Conservation (phyloP, 1,140 invertebrate species). For the Nautilus pompilius region DNA sequence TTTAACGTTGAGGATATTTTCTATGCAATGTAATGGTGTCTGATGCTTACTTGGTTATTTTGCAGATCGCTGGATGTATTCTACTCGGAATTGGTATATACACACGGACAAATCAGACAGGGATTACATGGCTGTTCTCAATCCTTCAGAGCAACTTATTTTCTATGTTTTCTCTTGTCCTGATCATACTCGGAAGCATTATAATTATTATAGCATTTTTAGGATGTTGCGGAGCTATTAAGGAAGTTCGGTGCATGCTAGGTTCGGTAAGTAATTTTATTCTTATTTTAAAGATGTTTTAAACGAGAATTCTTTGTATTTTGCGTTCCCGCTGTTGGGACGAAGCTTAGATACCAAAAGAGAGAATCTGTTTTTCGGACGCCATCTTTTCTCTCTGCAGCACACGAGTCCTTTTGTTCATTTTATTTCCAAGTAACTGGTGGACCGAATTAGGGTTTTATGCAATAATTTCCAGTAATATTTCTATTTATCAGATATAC, state of each 20-base stretch:
- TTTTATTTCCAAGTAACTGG: too few species aligned
- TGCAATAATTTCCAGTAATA: too few species aligned
- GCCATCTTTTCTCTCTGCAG: too few species aligned
- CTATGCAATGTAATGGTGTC: too few species aligned
- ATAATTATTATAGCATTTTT: constrained; percentile 39
- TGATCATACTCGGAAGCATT: constrained; percentile 30
- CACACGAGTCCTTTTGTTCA: too few species aligned
- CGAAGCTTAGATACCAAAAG: too few species aligned
- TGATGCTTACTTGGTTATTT: too few species aligned
- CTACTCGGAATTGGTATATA: constrained; percentile 41
- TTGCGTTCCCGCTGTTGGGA: too few species aligned
- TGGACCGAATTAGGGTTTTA: too few species aligned
- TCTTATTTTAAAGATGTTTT: neutral
- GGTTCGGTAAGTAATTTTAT: constrained; percentile 26
- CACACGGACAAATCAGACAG: constrained; percentile 24
- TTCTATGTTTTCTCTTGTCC: constrained; percentile 23
- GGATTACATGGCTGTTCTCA: constrained; percentile 23
- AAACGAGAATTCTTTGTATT: neutral
- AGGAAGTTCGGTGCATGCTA: constrained; percentile 45
- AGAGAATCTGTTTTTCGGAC: too few species aligned
- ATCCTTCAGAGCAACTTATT: constrained; percentile 28
- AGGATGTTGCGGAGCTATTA: constrained; percentile 45
- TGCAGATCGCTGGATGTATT: constrained; percentile 37
- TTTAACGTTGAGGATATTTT: too few species aligned
- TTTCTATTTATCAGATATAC: too few species aligned